Conservation (phyloP, 1,140 invertebrate genomes). For the Ephestia elutella region DNA sequence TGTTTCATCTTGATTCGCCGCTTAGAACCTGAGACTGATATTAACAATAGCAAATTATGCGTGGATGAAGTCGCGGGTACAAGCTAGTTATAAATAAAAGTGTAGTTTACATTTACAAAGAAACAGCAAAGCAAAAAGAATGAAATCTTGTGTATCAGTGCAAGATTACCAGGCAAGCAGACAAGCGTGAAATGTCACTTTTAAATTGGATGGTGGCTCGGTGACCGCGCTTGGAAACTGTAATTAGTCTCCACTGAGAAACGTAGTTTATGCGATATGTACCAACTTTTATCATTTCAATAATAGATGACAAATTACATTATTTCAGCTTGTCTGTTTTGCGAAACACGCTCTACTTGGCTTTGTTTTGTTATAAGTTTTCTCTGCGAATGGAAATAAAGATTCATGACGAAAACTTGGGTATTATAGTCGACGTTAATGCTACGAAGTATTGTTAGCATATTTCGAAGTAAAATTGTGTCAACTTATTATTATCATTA, state of each 20-base stretch:
- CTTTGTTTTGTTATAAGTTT: not conserved
- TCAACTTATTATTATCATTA: too few species aligned
- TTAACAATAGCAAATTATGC: too few species aligned
- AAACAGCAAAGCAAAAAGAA: not conserved
- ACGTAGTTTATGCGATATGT: not conserved
- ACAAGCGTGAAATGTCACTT: not conserved
- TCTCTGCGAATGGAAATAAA: not conserved
- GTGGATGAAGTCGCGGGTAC: too few species aligned
- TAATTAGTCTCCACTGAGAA: not conserved
- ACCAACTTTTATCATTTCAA: not conserved
- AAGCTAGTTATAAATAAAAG: not conserved
- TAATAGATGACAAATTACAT: slow-evolving; percentile 1
- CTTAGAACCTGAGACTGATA: too few species aligned
- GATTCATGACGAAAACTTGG: not conserved
- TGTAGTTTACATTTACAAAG: not conserved
- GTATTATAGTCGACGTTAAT: not conserved
- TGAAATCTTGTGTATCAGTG: not conserved
- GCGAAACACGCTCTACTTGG: not conserved
- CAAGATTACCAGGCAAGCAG: not conserved
- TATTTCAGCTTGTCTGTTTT: not conserved
- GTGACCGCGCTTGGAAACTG: not conserved
- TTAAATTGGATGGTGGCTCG: slow-evolving; percentile 1
- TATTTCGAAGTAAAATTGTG: too few species aligned
- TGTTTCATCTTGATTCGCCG: too few species aligned
- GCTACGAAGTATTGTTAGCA: too few species aligned